Percentiles rank a stretch among this genome's conserved stretches.
Conservation (phyloP, 1,140 invertebrate species). For the Nymphalis io region DNA sequence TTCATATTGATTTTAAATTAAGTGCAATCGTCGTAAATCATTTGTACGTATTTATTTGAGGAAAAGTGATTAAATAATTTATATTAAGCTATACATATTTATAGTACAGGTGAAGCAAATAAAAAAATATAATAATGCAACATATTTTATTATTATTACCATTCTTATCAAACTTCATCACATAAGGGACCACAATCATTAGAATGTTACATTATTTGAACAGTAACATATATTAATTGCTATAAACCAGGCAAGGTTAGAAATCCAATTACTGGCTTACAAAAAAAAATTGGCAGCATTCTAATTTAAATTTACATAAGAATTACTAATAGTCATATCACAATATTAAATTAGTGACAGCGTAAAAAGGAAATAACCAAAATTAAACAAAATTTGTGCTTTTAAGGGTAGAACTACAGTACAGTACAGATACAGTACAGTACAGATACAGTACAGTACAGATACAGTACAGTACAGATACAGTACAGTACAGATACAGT, state of each 20-base stretch:
- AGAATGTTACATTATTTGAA: conserved; percentile 54
- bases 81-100: too few relatives aligned
- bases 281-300: conserved; percentile 22
- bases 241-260: conserved; percentile 14
- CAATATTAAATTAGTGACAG: conserved; percentile 44
- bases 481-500: too few relatives aligned
- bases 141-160: conserved; percentile 69
- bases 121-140: conserved; percentile 56
- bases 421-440: too few relatives aligned
- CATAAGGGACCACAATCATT: conserved; percentile 46
- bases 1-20: too few relatives aligned
- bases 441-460: too few relatives aligned
- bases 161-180: conserved; percentile 59
- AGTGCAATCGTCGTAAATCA: too few relatives aligned
- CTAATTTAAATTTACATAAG: conserved; percentile 32
- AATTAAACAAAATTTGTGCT: conserved; percentile 38
- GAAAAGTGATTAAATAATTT: too few relatives aligned
- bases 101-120: not conserved
- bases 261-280: conserved; percentile 11
- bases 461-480: too few relatives aligned
- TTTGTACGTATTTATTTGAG: too few relatives aligned
- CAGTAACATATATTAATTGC: conserved; percentile 43
- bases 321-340: conserved; percentile 51
- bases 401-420: conserved; percentile 26
- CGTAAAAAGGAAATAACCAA: conserved; percentile 26